Conservation (phyloP, 2,888 invertebrate species). For the Dynastes tityus region DNA sequence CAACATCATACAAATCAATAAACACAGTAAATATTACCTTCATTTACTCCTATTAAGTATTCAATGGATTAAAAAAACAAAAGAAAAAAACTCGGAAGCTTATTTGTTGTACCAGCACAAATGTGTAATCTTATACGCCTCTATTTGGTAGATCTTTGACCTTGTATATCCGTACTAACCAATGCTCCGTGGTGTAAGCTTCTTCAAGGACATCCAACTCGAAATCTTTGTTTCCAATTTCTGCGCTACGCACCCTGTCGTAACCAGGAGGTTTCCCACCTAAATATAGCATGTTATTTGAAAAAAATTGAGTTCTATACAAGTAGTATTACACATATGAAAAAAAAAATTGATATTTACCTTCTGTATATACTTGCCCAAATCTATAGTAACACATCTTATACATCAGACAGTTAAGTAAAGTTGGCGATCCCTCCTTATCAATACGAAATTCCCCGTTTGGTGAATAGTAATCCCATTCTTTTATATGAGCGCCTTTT, state of each 20-base stretch:
- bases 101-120: neutral
- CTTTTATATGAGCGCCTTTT: slow-evolving; percentile 94
- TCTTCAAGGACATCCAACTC: slow-evolving; percentile 98
- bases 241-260: slow-evolving; percentile 96
- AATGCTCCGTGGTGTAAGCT: slow-evolving; percentile 99
- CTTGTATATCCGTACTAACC: slow-evolving; percentile 98
- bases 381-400: slow-evolving; percentile 99
- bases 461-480: slow-evolving; percentile 96
- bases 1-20: neutral
- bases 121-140: slow-evolving; percentile 74
- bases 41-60: neutral
- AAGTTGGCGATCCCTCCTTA: slow-evolving; percentile 90
- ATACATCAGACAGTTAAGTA: slow-evolving; percentile 99
- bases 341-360: slow-evolving; percentile 74
- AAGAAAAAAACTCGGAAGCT: slow-evolving; percentile 12
- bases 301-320: no score
- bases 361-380: slow-evolving; percentile 96
- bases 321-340: no score
- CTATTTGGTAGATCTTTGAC: slow-evolving; percentile 95
- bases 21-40: neutral
- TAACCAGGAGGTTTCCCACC: slow-evolving; percentile 94
- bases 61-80: neutral
- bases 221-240: slow-evolving; percentile 99
- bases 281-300: slow-evolving; percentile 56
- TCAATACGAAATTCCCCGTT: slow-evolving; percentile 97